Base-by-base conservation (phyloP, 2,888 invertebrate species). In the Ophraella communa region DNA sequence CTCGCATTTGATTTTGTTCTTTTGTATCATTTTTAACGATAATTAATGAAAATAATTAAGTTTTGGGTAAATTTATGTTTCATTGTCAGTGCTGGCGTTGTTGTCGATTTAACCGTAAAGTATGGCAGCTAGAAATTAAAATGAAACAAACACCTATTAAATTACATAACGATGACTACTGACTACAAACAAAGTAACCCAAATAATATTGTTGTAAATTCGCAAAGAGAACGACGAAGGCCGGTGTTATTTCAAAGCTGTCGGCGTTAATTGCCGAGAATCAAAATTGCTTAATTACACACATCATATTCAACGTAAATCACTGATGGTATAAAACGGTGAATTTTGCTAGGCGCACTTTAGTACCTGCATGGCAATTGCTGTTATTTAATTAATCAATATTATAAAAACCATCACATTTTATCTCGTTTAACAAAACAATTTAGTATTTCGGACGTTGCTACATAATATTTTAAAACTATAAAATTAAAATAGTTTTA, bases 171-270 rank as follows among this genome's bases (percentile, higher is more conserved):
- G 23, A 47, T 20, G 35, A 35, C 35, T 45, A 45, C 47, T 11
- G 47, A 5, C 47, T 47, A 47, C 47, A 23, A 47, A 56, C 56
- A 56, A 27, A 56, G 56, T 56, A 56, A 56, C 35, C 56, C 18
- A 45, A 44, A 14, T 45, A 44, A 44, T 21, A 56, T 17, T 56
- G 44, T 56, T 44, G 42, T 27, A 56, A 39, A 44, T 14, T 44
- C 44, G 24, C 5, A 14, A 42, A 56, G 27, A 10, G 30, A 17
- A 56, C 44, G 56, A 44, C 17, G 35, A 20, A n/a, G n/a, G n/a
- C 21, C 56, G 33, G 44, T 45, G 20, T 21, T 23, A 23, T 21
- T 47, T 17, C 23, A 47, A 21, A 21, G 47, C 23, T 47, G 47
- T 47, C 23, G n/a, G 21, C 23, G 47, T 47, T 47, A 47, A 47